Base-by-base conservation (phyloP, 2,888 invertebrate species). In the Ceraclea dissimilis region DNA sequence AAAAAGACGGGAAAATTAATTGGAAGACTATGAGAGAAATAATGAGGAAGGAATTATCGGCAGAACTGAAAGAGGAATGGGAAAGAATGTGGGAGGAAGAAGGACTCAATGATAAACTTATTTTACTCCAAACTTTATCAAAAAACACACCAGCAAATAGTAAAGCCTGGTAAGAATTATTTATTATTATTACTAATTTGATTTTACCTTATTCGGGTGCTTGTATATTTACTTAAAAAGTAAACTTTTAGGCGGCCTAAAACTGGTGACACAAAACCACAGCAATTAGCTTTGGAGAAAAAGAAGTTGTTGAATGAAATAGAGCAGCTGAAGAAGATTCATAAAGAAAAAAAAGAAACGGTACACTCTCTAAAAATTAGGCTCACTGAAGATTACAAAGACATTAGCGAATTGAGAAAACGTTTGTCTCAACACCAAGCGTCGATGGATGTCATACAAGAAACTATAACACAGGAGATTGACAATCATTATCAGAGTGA, bases 21-120 rank as follows among this genome's bases (percentile, higher is more conserved):
- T 77, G 77, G 78, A 67, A 71, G 16, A 74, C 71, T 17, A 71
- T 75, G 69, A 74, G 76, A 57, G 70, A 74, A 59, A 73, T 69
- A 59, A 64, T 77, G 53, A 76, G 75, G 64, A 72, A 74, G 66
- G 67, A 69, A 2, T 72, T 77, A 49, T 66, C 71, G 10, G 70
- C 72, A 60, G 74, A 73, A 62, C 73, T 77, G 71, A 66, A 74
- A 6, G 71, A 74, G 59, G 75, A 76, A 64, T 62, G 76, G 47
- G 70, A 67, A 62, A 65, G 69, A 2, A 73, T 78, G 75, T 78
- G 78, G 78, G 67, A 71, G 57, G 71, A 71, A 62, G 76, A 78
- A 64, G 70, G 72, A 57, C 74, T 78, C 70, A 66, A 69, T 13
- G 66, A 69, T 43, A 77, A 60, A 49, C 31, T 60, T 10, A 26